Evolutionary conservation across 1,140 invertebrate species (phyloP).

Genomic region (Anastrepha obliqua): DNA sequence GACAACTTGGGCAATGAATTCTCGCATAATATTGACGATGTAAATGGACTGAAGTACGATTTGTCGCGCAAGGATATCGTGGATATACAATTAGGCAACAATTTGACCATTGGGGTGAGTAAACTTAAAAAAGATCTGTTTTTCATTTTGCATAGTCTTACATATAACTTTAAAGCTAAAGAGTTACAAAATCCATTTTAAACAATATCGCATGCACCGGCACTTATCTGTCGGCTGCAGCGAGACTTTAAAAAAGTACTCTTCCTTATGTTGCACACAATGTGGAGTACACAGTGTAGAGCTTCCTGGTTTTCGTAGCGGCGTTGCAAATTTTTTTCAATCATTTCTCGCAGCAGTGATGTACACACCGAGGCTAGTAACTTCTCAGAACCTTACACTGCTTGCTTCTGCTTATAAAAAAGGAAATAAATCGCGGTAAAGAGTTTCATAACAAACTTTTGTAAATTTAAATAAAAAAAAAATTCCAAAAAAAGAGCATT

Average conservation of each 20-base stretch:
- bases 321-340: not conserved
- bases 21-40: slow-evolving; percentile 71
- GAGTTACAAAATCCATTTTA: not conserved
- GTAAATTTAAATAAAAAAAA: not conserved
- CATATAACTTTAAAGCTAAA: no score
- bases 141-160: no score
- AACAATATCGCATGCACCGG: not conserved
- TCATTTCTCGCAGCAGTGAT: not conserved
- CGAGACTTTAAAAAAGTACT: not conserved
- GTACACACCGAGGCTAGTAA: not conserved
- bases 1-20: slow-evolving; percentile 74
- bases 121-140: not conserved
- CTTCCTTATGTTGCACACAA: not conserved
- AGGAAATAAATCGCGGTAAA: not conserved
- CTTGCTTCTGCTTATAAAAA: not conserved
- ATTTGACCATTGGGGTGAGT: slow-evolving; percentile 71
- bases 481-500: no score
- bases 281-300: not conserved
- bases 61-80: slow-evolving; percentile 72
- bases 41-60: slow-evolving; percentile 69
- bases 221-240: not conserved
- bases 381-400: not conserved
- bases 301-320: not conserved
- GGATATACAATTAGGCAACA: slow-evolving; percentile 71
- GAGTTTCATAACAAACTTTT: not conserved